A percentile compares a stretch with the other conserved stretches of the same genome.
Evolutionary conservation across 2,113 vertebrate species (phyloP).

Genomic region (Gymnobelideus leadbeateri): DNA sequence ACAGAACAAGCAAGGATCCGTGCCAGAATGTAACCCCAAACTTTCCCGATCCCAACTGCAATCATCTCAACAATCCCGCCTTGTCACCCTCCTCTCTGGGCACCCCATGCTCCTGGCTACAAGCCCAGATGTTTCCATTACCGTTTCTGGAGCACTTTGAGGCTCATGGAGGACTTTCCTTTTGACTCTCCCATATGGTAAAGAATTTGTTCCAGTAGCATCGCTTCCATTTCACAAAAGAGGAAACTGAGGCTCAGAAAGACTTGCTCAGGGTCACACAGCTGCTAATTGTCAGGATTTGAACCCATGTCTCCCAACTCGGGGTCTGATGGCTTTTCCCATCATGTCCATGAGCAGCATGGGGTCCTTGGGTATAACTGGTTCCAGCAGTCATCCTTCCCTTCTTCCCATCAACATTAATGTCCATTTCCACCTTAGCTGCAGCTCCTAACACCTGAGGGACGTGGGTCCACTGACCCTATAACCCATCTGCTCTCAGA

Average conservation of each 20-base stretch:
- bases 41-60: not conserved
- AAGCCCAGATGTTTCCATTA: not conserved
- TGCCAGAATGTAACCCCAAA: not conserved
- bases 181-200: too few relatives aligned
- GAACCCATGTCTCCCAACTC: not conserved
- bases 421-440: slow-evolving; percentile 85
- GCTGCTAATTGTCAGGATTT: not conserved
- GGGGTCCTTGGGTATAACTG: not conserved
- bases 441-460: slow-evolving; percentile 85
- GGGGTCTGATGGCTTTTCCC: not conserved
- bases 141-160: not conserved
- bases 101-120: too few relatives aligned
- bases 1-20: not conserved
- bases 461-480: slow-evolving; percentile 86
- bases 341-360: not conserved
- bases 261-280: too few relatives aligned
- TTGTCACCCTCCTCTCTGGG: not conserved
- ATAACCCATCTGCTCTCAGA: slow-evolving; percentile 86
- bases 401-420: slow-evolving; percentile 82
- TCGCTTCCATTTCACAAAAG: too few relatives aligned
- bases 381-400: not conserved
- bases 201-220: too few relatives aligned
- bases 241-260: too few relatives aligned
- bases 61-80: too few relatives aligned
- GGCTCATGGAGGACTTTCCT: not conserved